Conservation (phyloP, 2,888 invertebrate species). For the Bibio marci region DNA sequence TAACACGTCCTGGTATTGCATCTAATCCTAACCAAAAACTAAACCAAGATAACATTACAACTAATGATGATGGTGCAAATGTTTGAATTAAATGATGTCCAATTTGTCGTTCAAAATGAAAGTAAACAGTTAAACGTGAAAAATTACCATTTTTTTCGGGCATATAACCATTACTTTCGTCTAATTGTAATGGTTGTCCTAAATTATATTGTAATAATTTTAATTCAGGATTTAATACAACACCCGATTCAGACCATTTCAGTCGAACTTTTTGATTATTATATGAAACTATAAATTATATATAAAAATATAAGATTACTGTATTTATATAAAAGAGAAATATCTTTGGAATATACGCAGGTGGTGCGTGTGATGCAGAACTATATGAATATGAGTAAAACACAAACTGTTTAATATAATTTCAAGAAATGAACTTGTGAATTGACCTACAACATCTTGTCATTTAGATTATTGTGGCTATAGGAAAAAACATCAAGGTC, state of each 20-base stretch:
- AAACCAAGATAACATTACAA: conserved; percentile 74
- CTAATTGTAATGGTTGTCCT: conserved; percentile 49
- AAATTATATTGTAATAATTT: conserved; percentile 66
- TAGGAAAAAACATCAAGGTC: no score
- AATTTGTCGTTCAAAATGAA: conserved; percentile 67
- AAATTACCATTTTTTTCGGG: conserved; percentile 67
- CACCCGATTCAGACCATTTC: conserved; percentile 56
- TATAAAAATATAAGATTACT: conserved; percentile 1
- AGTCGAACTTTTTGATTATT: conserved; percentile 58
- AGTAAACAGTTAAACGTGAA: conserved; percentile 58
- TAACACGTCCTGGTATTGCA: conserved; percentile 68
- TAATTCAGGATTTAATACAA: conserved; percentile 61
- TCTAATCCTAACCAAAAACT: conserved; percentile 75
- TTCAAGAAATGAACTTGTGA: no score
- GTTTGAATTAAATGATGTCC: conserved; percentile 74
- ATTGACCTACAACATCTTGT: no score
- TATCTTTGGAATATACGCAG: no score
- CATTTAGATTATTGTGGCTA: no score
- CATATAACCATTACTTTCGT: conserved; percentile 56
- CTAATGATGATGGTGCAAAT: conserved; percentile 65
- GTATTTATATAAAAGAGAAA: conserved; percentile 1
- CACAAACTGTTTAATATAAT: no score
- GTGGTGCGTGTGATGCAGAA: background rate
- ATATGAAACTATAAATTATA: conserved; percentile 48
- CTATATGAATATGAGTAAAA: no score